Conservation (phyloP, 2,797 vertebrate genomes). For the Mallotus villosus region DNA sequence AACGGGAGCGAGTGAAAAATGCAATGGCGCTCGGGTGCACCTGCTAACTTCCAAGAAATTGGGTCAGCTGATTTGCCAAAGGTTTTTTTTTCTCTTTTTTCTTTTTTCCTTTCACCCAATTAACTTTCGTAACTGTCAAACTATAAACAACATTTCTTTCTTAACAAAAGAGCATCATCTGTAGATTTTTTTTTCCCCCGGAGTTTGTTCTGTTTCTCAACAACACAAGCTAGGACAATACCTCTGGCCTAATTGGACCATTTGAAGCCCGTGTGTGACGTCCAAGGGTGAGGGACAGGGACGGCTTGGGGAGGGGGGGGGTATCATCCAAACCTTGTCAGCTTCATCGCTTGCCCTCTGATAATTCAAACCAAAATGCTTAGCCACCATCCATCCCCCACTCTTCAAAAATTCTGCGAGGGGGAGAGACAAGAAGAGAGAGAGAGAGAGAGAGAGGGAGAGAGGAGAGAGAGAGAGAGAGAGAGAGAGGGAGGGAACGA, state of each 20-base stretch:
- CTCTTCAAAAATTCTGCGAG: background rate
- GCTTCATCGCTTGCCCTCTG: slow-evolving; percentile 8
- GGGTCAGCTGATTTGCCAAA: slow-evolving; percentile 22
- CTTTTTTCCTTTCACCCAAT: slow-evolving; percentile 5
- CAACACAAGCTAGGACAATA: background rate
- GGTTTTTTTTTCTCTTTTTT: background rate
- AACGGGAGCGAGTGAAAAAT: background rate
- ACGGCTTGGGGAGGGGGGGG: background rate
- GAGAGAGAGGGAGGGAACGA: background rate
- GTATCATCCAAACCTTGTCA: too few species aligned
- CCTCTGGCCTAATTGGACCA: slow-evolving; percentile 1
- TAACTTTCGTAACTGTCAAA: slow-evolving; percentile 1
- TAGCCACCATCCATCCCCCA: slow-evolving; percentile 1
- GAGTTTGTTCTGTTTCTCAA: slow-evolving; percentile 1
- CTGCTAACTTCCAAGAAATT: slow-evolving; percentile 18
- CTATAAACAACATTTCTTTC: background rate
- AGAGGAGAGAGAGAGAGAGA: background rate
- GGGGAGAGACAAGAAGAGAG: background rate
- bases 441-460: background rate
- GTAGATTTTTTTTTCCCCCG: background rate
- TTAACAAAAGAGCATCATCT: slow-evolving; percentile 7
- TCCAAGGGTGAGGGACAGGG: background rate
- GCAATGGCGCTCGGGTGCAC: slow-evolving; percentile 4
- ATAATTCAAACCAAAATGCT: slow-evolving; percentile 22
- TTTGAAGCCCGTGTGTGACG: background rate